A percentile compares a stretch with the other conserved stretches of the same genome.
These are phyloP conservation scores for Gari tellinella DNA, from an alignment of 2,888 invertebrate genomes.

Conservation along the genomic window DNA sequence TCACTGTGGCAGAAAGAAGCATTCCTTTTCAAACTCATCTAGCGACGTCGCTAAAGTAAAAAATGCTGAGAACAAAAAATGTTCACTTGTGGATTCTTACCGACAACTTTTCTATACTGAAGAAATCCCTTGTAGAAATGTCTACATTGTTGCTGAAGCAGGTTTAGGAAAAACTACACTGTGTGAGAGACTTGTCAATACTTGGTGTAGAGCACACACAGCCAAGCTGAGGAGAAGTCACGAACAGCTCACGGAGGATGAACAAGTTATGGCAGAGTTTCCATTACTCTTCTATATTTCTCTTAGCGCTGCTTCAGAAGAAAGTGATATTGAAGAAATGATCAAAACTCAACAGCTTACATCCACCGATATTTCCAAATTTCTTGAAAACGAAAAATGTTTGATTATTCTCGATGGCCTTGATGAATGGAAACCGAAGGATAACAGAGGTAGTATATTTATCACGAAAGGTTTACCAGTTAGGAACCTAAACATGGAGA, in stretches of 20 bases:
- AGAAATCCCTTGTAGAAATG: no score
- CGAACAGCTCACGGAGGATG: no score
- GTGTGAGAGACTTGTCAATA: neutral
- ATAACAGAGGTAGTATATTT: neutral
- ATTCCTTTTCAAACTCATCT: no score
- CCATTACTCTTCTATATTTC: neutral
- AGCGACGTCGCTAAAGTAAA: no score
- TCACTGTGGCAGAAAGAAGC: no score
- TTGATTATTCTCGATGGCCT: slow-evolving; percentile 8
- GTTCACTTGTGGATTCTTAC: no score
- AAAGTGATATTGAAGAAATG: slow-evolving; percentile 1
- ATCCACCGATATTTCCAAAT: no score
- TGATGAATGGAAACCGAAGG: slow-evolving; percentile 2
- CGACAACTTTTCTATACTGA: no score
- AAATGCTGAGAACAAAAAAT: no score
- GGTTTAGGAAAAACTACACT: slow-evolving; percentile 16
- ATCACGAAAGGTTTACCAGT: neutral
- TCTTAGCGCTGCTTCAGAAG: neutral
- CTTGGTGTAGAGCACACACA: slow-evolving; percentile 7
- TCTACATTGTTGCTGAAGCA: slow-evolving; percentile 11
- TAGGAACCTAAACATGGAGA: neutral
- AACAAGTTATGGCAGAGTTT: neutral
- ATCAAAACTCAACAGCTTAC: neutral
- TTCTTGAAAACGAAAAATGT: neutral
- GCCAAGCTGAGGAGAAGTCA: neutral